A percentile compares a stretch with the other conserved stretches of the same genome.
Evolutionary conservation across 2,888 invertebrate genomes (phyloP).

Genomic region (Antheraea assamensis): DNA sequence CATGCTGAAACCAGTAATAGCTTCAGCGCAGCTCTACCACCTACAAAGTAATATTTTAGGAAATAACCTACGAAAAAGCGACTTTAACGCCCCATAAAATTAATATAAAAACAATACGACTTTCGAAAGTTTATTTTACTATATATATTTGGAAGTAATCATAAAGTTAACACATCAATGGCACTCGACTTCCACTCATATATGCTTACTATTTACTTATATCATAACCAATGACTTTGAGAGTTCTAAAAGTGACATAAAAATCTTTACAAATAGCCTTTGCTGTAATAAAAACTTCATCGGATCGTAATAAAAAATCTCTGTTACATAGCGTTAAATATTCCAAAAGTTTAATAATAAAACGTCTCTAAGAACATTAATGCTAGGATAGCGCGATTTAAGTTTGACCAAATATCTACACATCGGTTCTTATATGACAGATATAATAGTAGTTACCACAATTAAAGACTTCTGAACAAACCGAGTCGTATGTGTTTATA

Average conservation of each 20-base stretch:
- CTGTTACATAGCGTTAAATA: constrained; percentile 65
- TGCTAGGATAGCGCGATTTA: constrained; percentile 28
- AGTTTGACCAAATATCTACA: constrained; percentile 3
- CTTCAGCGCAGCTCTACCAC: too few species aligned
- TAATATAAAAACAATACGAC: too few species aligned
- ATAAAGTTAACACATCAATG: constrained; percentile 23
- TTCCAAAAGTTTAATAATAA: constrained; percentile 69
- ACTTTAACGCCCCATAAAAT: too few species aligned
- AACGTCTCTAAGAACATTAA: constrained; percentile 50
- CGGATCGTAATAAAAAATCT: constrained; percentile 68
- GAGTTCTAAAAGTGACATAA: constrained; percentile 65
- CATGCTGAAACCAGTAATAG: too few species aligned
- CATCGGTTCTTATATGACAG: not conserved
- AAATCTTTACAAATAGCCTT: constrained; percentile 65
- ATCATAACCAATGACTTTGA: constrained; percentile 58
- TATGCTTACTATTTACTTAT: constrained; percentile 51
- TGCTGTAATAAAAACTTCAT: constrained; percentile 66
- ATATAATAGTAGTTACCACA: not conserved
- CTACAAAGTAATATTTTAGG: too few species aligned
- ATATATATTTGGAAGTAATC: not conserved
- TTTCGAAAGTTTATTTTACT: not conserved
- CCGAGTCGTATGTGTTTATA: too few species aligned
- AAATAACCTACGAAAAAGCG: too few species aligned
- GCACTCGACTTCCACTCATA: constrained; percentile 37
- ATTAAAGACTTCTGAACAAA: too few species aligned